Conservation (phyloP, 2,888 invertebrate species). For the Euclidia mi region DNA sequence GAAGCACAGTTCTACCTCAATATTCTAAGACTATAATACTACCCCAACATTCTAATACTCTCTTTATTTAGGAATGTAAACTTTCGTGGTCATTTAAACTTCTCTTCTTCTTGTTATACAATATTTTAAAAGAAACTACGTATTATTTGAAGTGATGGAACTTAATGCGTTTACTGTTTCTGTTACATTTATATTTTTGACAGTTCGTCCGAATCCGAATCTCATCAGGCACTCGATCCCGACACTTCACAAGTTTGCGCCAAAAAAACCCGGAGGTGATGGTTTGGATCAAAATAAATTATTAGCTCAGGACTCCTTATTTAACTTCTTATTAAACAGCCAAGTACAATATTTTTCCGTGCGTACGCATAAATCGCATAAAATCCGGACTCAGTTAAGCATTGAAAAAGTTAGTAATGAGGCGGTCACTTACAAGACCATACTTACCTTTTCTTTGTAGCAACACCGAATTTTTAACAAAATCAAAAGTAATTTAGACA, state of each 20-base stretch:
- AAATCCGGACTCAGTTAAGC: conserved; percentile 36
- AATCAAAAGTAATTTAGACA: too few relatives aligned
- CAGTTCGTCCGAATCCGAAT: conserved; percentile 40
- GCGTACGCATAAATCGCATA: conserved; percentile 50
- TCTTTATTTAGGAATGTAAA: too few relatives aligned
- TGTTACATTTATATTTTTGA: conserved; percentile 37
- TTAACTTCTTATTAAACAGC: conserved; percentile 59
- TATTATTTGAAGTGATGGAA: too few relatives aligned
- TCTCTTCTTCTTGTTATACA: too few relatives aligned
- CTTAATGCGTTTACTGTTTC: conserved; percentile 2
- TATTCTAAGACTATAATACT: too few relatives aligned
- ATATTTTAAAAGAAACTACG: too few relatives aligned
- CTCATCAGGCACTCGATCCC: conserved; percentile 47
- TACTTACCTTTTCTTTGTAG: background rate
- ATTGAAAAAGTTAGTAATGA: conserved; percentile 44
- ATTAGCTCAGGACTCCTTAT: conserved; percentile 60
- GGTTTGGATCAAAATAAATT: conserved; percentile 57
- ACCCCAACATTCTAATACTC: too few relatives aligned
- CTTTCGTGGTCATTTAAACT: too few relatives aligned
- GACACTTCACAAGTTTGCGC: conserved; percentile 47
- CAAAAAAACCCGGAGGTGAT: conserved; percentile 40
- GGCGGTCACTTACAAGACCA: background rate
- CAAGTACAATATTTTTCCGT: conserved; percentile 45
- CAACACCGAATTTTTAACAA: too few relatives aligned
- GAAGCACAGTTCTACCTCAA: too few relatives aligned